Evolutionary conservation across 2,888 invertebrate genomes (phyloP).

Genomic region (Acleris literana): DNA sequence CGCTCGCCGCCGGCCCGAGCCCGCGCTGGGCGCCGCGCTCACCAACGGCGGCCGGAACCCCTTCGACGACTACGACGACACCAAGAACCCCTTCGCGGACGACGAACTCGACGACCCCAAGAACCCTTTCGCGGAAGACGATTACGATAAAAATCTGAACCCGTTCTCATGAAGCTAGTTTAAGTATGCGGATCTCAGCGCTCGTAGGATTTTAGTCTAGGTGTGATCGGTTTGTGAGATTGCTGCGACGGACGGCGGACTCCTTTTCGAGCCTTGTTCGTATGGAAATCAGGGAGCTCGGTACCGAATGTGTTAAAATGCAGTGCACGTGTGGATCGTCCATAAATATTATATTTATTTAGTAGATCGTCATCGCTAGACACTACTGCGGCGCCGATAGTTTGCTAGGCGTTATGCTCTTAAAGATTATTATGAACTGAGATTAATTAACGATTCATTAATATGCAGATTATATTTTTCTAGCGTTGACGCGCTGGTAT

Average conservation of each 20-base stretch:
- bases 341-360: not conserved
- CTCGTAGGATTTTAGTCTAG: conserved; percentile 5
- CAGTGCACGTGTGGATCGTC: too few relatives aligned
- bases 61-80: conserved; percentile 82
- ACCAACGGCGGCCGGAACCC: conserved; percentile 62
- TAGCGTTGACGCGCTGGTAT: too few relatives aligned
- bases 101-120: conserved; percentile 75
- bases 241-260: not conserved
- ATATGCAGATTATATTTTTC: not conserved
- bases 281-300: too few relatives aligned
- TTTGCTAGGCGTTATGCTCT: not conserved
- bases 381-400: not conserved
- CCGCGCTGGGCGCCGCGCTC: conserved; percentile 57
- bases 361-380: not conserved
- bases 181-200: conserved; percentile 21
- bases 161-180: conserved; percentile 83
- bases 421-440: not conserved
- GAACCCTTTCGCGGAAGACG: conserved; percentile 83
- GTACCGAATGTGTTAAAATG: not conserved
- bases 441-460: not conserved
- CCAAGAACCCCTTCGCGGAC: conserved; percentile 87
- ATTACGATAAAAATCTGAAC: conserved; percentile 90
- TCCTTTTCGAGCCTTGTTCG: too few relatives aligned
- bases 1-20: conserved; percentile 50
- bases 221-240: not conserved